phyloP scores from a whole-genome alignment of 2,797 vertebrate genomes.

The Chelon labrosus region DNA sequence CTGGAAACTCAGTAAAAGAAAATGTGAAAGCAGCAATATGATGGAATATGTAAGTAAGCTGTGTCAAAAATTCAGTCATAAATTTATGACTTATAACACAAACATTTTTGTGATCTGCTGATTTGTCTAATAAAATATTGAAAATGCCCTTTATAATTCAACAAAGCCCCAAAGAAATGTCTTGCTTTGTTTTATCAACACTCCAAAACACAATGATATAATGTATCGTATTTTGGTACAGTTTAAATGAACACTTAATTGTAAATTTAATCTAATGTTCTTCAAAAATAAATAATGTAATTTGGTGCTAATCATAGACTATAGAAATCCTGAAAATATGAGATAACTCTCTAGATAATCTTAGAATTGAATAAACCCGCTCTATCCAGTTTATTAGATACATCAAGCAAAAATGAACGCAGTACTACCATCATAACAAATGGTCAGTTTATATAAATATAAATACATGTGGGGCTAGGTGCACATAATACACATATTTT shows the following conservation, averaged over 20 bases:
- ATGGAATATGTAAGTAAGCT: conserved; percentile 97
- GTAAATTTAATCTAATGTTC: background rate
- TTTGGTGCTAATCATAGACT: too few species aligned
- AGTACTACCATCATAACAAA: too few species aligned
- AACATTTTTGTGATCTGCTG: background rate
- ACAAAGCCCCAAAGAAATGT: background rate
- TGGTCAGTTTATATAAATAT: too few species aligned
- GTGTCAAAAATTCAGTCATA: background rate
- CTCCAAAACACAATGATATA: background rate
- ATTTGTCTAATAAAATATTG: background rate
- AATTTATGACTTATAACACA: background rate
- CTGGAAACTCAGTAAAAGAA: conserved; percentile 99
- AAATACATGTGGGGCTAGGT: too few species aligned
- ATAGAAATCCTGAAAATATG: too few species aligned
- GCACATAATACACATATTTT: too few species aligned
- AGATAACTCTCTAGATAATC: too few species aligned
- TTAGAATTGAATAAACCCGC: too few species aligned
- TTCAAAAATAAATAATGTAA: too few species aligned
- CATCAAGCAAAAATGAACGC: too few species aligned
- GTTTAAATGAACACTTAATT: background rate
- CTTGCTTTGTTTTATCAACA: conserved; percentile 1
- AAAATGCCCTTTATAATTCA: background rate
- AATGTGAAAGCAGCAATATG: conserved; percentile 99
- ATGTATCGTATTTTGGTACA: background rate
- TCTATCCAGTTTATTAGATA: too few species aligned